These are phyloP conservation scores for Sapajus apella DNA, from an alignment of 2,113 vertebrate species.

Conservation along the genomic window DNA sequence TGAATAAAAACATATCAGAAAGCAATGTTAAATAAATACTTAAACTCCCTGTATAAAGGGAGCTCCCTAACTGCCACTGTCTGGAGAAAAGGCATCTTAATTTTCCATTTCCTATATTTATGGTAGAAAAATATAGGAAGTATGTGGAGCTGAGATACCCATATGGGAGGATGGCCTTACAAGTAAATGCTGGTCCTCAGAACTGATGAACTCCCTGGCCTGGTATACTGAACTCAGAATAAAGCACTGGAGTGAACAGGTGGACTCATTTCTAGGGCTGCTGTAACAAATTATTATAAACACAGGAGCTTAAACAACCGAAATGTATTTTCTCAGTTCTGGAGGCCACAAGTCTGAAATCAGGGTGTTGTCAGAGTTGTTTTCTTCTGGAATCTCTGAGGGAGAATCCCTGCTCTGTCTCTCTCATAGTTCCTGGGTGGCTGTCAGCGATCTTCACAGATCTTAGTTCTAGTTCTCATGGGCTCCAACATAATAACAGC, in stretches of 20 bases:
- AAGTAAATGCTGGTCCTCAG: neutral
- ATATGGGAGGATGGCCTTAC: neutral
- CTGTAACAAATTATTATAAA: neutral
- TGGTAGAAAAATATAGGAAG: neutral
- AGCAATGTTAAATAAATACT: neutral
- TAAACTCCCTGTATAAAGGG: neutral
- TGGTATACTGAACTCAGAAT: neutral
- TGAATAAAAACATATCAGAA: neutral
- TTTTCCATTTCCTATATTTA: neutral
- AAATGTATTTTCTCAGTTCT: neutral
- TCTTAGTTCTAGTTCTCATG: neutral
- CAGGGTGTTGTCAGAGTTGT: neutral
- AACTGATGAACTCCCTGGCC: neutral
- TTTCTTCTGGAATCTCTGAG: neutral
- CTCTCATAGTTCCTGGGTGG: neutral
- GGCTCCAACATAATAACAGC: neutral
- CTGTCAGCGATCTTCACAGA: neutral
- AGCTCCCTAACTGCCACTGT: neutral
- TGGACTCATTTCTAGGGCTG: neutral
- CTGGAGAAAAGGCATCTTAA: neutral
- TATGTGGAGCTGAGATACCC: neutral
- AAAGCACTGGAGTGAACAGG: neutral
- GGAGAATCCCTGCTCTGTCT: neutral
- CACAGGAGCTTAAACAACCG: neutral
- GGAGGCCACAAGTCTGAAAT: neutral